phyloP scores from a whole-genome alignment of 2,888 invertebrate genomes.

The Synergus laeviventris region DNA sequence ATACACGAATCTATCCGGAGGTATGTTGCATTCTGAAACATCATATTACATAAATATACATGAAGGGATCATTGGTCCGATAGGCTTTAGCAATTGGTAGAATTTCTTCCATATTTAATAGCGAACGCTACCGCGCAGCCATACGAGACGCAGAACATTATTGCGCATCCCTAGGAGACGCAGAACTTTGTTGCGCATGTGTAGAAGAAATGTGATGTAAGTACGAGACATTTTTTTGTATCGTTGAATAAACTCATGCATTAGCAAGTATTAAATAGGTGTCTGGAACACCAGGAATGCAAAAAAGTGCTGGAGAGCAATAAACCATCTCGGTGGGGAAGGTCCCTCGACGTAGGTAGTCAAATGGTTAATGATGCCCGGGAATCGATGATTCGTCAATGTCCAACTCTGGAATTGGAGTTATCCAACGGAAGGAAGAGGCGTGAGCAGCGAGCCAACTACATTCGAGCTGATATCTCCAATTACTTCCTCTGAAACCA shows the following conservation, averaged over 20 bases:
- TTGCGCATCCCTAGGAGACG: background rate
- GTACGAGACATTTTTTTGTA: background rate
- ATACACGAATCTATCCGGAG: conserved; percentile 14
- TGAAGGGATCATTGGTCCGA: too few species aligned
- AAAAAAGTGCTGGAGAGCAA: conserved; percentile 44
- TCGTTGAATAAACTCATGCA: conserved; percentile 5
- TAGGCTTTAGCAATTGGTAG: too few species aligned
- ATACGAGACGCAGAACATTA: background rate
- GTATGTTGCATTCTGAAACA: background rate
- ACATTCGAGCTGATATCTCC: conserved; percentile 36
- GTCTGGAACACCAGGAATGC: background rate
- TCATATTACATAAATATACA: conserved; percentile 9
- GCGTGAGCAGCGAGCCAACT: conserved; percentile 35
- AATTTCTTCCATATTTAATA: background rate
- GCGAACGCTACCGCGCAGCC: background rate
- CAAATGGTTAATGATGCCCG: conserved; percentile 64
- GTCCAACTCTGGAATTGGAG: conserved; percentile 60
- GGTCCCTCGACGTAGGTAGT: conserved; percentile 60
- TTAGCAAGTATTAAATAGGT: conserved; percentile 27
- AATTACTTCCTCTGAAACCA: conserved; percentile 40
- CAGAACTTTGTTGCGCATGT: too few species aligned
- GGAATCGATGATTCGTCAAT: conserved; percentile 65
- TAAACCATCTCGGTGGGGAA: conserved; percentile 55
- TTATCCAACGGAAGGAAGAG: conserved; percentile 51
- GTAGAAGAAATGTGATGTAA: too few species aligned